Evolutionary conservation across 2,888 invertebrate genomes (phyloP).

Genomic region (Drosophila colorata): DNA sequence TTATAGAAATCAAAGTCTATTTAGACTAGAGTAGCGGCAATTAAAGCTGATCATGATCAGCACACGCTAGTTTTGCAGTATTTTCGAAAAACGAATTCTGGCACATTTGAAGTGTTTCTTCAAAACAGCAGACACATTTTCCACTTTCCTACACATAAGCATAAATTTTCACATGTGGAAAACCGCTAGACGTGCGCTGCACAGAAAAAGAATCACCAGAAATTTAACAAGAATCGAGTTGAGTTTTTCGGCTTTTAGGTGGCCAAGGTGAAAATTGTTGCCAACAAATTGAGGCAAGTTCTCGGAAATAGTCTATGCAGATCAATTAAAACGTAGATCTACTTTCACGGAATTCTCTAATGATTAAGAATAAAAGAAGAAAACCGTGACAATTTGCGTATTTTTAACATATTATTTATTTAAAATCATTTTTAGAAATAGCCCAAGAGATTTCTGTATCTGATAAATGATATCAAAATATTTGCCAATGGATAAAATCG

Average conservation of each 20-base stretch:
- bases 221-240: constrained; percentile 57
- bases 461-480: constrained; percentile 11
- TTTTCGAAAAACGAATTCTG: neutral
- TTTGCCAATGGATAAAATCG: constrained; percentile 9
- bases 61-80: no score
- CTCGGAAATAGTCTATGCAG: constrained; percentile 25
- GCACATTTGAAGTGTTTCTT: neutral
- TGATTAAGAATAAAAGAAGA: neutral
- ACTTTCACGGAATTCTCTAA: constrained; percentile 44
- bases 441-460: constrained; percentile 9
- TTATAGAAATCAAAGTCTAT: neutral
- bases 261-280: constrained; percentile 19
- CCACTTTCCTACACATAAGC: constrained; percentile 23
- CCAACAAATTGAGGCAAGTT: constrained; percentile 28
- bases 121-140: neutral
- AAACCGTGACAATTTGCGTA: neutral
- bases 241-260: constrained; percentile 22
- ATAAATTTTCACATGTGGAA: constrained; percentile 47
- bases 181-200: constrained; percentile 33
- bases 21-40: neutral
- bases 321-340: neutral
- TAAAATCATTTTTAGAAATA: constrained; percentile 7
- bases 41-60: no score
- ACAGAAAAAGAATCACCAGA: constrained; percentile 41
- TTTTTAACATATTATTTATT: neutral